Conservation (phyloP, 2,888 invertebrate species). For the Tupiocoris notatus region DNA sequence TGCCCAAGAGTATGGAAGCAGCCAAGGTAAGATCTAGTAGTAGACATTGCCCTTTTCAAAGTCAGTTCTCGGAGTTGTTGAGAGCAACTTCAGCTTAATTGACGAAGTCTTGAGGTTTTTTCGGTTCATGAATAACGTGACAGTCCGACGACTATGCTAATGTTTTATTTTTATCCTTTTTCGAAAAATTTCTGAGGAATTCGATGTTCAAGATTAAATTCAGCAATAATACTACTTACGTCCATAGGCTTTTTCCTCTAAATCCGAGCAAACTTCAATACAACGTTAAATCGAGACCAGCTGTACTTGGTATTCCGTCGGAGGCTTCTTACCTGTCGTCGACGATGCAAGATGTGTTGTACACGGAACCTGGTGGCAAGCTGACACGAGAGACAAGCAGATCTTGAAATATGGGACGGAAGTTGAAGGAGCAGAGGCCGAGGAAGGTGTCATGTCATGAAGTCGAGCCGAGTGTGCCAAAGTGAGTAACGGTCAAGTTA, state of each 20-base stretch:
- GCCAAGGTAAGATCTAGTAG: background rate
- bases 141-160: too few relatives aligned
- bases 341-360: conserved; percentile 23
- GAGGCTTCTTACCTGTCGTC: conserved; percentile 12
- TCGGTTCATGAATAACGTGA: too few relatives aligned
- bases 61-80: too few relatives aligned
- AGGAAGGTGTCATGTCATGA: background rate
- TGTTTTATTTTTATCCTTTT: too few relatives aligned
- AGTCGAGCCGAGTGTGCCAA: conserved; percentile 1
- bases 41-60: too few relatives aligned
- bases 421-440: background rate
- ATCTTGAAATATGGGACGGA: conserved; percentile 31
- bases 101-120: too few relatives aligned
- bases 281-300: background rate
- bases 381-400: conserved; percentile 33
- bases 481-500: conserved; percentile 42
- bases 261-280: too few relatives aligned
- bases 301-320: conserved; percentile 12
- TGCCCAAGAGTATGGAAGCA: conserved; percentile 39
- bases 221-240: too few relatives aligned
- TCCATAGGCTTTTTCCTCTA: too few relatives aligned
- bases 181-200: too few relatives aligned
- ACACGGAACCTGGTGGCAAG: conserved; percentile 6
- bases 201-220: too few relatives aligned
- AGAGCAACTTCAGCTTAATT: too few relatives aligned